phyloP scores from a whole-genome alignment of 2,797 vertebrate genomes.

The Streptopelia turtur region DNA sequence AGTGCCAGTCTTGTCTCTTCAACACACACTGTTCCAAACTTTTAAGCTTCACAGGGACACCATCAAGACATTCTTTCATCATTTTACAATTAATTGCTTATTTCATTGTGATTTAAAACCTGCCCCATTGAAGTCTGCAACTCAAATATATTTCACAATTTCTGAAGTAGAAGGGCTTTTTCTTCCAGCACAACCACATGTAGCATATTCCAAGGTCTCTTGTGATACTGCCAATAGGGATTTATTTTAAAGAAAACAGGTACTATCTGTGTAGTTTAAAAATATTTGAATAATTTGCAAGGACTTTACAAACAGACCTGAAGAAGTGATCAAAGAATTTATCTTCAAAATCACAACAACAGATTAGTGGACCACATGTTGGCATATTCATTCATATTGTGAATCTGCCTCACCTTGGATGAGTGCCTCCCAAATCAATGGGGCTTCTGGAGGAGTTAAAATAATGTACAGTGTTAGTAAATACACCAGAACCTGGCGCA shows the following conservation, averaged over 20 bases:
- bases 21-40: conserved; percentile 26
- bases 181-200: neutral
- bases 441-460: conserved; percentile 25
- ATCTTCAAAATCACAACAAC: neutral
- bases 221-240: neutral
- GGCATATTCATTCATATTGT: neutral
- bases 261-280: conserved; percentile 3
- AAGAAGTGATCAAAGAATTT: conserved; percentile 38
- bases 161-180: neutral
- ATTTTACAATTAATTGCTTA: neutral
- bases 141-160: neutral
- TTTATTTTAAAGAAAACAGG: conserved; percentile 28
- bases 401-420: neutral
- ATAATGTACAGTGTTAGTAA: neutral
- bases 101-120: conserved; percentile 37
- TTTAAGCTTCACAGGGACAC: conserved; percentile 16
- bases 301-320: conserved; percentile 15
- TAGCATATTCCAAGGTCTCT: neutral
- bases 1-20: neutral
- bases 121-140: neutral
- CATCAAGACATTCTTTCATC: conserved; percentile 19
- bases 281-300: neutral
- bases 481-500: neutral
- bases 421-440: neutral
- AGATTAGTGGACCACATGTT: neutral